Conservation (phyloP, 2,113 vertebrate genomes). For the Paramisgurnus dabryanus region DNA sequence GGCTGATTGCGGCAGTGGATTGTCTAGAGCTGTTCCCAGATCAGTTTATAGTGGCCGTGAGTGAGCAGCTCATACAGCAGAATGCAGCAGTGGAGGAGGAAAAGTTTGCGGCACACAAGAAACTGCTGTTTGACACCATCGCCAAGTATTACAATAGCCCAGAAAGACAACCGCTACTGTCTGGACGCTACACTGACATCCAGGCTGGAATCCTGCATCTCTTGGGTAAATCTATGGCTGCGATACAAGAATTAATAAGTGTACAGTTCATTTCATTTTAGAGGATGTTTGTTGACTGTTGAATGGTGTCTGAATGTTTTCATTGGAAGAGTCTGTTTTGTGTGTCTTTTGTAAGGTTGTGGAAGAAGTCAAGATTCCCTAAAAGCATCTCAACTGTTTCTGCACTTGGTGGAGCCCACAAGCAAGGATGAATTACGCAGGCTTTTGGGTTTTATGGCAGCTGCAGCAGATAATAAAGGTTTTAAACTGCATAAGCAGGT, state of each 20-base stretch:
- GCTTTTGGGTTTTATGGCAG: constrained; percentile 76
- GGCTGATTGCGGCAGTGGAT: constrained; percentile 80
- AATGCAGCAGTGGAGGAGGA: constrained; percentile 42
- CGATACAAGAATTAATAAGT: too few relatives aligned
- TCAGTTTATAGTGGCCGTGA: constrained; percentile 77
- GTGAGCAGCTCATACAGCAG: constrained; percentile 76
- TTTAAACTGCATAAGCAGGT: constrained; percentile 82
- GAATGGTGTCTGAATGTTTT: not conserved
- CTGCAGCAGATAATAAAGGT: constrained; percentile 66
- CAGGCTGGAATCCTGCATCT: constrained; percentile 80
- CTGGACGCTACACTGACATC: constrained; percentile 74
- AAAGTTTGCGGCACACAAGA: constrained; percentile 70
- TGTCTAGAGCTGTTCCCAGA: constrained; percentile 87
- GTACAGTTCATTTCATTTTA: not conserved
- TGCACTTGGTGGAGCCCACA: constrained; percentile 74
- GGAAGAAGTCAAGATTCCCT: constrained; percentile 73
- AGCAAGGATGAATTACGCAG: constrained; percentile 75
- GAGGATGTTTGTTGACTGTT: not conserved
- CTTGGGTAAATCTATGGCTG: constrained; percentile 71
- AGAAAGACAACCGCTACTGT: constrained; percentile 77
- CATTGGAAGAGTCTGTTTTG: not conserved
- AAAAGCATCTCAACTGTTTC: constrained; percentile 78
- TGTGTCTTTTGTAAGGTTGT: constrained; percentile 65
- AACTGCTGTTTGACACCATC: constrained; percentile 82
- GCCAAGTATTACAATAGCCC: constrained; percentile 81